Conservation (phyloP, 2,888 invertebrate species). For the Lordiphosa andalusiaca region DNA sequence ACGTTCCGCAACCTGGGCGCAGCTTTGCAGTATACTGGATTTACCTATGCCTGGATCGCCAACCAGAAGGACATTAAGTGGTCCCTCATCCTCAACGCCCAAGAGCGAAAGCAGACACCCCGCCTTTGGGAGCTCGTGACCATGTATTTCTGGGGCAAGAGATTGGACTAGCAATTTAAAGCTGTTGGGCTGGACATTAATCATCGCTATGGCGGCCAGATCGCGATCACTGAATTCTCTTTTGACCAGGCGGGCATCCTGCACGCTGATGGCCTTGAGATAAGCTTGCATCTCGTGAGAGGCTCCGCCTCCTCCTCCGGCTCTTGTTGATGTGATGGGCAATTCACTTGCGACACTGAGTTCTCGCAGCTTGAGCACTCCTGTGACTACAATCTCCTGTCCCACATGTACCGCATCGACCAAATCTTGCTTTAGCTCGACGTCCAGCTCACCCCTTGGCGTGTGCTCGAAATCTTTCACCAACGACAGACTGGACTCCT, state of each 20-base stretch:
- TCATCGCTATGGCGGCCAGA: slow-evolving; percentile 81
- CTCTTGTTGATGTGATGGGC: slow-evolving; percentile 71
- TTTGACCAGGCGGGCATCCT: slow-evolving; percentile 85
- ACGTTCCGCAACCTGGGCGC: slow-evolving; percentile 87
- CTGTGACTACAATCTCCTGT: slow-evolving; percentile 92
- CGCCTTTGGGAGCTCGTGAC: slow-evolving; percentile 95
- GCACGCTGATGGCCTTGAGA: slow-evolving; percentile 89
- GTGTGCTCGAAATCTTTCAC: slow-evolving; percentile 84
- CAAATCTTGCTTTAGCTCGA: slow-evolving; percentile 91
- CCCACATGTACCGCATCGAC: slow-evolving; percentile 93
- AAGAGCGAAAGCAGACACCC: slow-evolving; percentile 91
- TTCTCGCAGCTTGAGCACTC: slow-evolving; percentile 88
- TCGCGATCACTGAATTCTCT: slow-evolving; percentile 78
- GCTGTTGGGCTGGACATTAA: slow-evolving; percentile 71
- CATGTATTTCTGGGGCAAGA: slow-evolving; percentile 94
- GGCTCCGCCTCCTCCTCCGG: slow-evolving; percentile 80
- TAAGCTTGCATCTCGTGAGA: slow-evolving; percentile 85
- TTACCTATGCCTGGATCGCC: slow-evolving; percentile 97
- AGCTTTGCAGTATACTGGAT: slow-evolving; percentile 92
- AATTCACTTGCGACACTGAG: slow-evolving; percentile 39
- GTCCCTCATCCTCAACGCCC: slow-evolving; percentile 84
- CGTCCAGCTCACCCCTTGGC: slow-evolving; percentile 88
- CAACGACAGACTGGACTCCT: slow-evolving; percentile 83
- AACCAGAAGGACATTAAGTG: slow-evolving; percentile 92
- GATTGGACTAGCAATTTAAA: slow-evolving; percentile 92